Conservation (phyloP, 1,140 invertebrate species). For the Dendroctonus ponderosae region DNA sequence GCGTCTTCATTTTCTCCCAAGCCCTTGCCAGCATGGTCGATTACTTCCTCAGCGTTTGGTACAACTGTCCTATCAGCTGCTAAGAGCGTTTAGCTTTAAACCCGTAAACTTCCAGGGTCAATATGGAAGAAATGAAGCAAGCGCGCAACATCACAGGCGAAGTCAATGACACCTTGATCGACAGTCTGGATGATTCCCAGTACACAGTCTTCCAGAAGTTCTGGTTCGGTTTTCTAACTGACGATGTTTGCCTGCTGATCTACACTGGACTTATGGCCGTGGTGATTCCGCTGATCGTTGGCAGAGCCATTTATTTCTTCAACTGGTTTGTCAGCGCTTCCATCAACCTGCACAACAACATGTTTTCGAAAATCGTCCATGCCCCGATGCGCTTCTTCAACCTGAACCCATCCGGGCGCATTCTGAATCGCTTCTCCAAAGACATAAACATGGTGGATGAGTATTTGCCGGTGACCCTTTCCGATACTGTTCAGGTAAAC, state of each 20-base stretch:
- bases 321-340: slow-evolving; percentile 66
- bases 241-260: slow-evolving; percentile 61
- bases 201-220: neutral
- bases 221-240: slow-evolving; percentile 3
- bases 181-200: neutral
- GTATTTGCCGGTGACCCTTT: slow-evolving; percentile 67
- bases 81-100: neutral
- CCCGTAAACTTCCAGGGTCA: slow-evolving; percentile 12
- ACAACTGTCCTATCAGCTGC: neutral
- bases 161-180: neutral
- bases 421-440: slow-evolving; percentile 74
- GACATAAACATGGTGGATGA: slow-evolving; percentile 82
- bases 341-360: slow-evolving; percentile 69
- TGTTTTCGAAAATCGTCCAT: slow-evolving; percentile 78
- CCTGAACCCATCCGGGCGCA: slow-evolving; percentile 75
- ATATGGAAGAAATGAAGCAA: slow-evolving; percentile 61
- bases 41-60: slow-evolving; percentile 68
- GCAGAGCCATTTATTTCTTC: slow-evolving; percentile 67
- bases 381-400: slow-evolving; percentile 88
- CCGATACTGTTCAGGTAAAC: slow-evolving; percentile 76
- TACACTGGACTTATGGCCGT: slow-evolving; percentile 86
- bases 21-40: slow-evolving; percentile 62
- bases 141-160: slow-evolving; percentile 55
- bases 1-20: slow-evolving; percentile 60
- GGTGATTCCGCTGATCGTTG: slow-evolving; percentile 57